phyloP scores from a whole-genome alignment of 2,888 invertebrate species.

The Erebia aethiops region DNA sequence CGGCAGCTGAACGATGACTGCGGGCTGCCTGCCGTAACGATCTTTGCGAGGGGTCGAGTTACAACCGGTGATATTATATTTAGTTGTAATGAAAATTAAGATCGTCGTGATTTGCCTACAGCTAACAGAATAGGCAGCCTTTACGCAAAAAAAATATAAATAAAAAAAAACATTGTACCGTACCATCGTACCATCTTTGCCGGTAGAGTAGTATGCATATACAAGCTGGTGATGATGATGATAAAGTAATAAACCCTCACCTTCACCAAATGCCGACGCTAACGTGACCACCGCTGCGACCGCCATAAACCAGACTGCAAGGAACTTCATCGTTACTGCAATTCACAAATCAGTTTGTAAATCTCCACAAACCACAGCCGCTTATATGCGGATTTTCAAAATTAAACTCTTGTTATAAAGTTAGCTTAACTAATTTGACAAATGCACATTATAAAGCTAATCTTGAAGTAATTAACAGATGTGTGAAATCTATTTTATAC shows the following conservation, averaged over 20 bases:
- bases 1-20: no score
- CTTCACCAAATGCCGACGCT: neutral
- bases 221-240: no score
- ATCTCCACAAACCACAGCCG: neutral
- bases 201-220: no score
- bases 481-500: slow-evolving; percentile 15
- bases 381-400: neutral
- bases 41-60: no score
- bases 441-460: neutral
- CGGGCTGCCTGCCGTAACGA: no score
- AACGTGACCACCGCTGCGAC: neutral
- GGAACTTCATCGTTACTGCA: slow-evolving; percentile 5
- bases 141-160: no score
- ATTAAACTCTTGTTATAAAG: neutral
- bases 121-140: no score
- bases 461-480: neutral
- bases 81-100: no score
- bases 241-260: neutral
- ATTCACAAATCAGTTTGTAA: neutral
- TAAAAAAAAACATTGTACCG: no score
- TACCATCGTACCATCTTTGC: no score
- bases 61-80: no score
- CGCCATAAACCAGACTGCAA: neutral
- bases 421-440: slow-evolving; percentile 10
- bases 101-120: no score